Percentiles rank a stretch among this genome's conserved stretches.
Conservation (phyloP, 2,797 vertebrate genomes). For the Micromesistius poutassou region DNA sequence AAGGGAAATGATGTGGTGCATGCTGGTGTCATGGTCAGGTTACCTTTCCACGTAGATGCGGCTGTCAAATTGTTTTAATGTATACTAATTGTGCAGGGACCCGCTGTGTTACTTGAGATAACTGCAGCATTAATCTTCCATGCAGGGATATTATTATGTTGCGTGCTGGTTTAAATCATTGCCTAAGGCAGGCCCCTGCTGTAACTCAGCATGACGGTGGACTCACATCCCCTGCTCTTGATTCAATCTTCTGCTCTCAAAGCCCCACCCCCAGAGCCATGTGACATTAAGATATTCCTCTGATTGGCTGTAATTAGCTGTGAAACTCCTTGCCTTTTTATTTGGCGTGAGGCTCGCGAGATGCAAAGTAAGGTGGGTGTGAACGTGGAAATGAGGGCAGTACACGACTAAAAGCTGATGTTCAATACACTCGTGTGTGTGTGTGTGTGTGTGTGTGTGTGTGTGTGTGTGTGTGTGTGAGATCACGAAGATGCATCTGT, state of each 20-base stretch:
- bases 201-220: neutral
- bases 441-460: too few relatives aligned
- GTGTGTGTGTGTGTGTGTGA: too few relatives aligned
- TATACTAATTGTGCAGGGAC: neutral
- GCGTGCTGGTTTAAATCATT: slow-evolving; percentile 9
- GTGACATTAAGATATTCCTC: slow-evolving; percentile 34
- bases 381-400: too few relatives aligned
- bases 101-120: slow-evolving; percentile 11
- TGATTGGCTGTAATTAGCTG: slow-evolving; percentile 56
- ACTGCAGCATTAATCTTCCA: slow-evolving; percentile 29
- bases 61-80: slow-evolving; percentile 27
- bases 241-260: slow-evolving; percentile 24
- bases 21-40: neutral
- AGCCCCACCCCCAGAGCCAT: slow-evolving; percentile 19
- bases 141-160: slow-evolving; percentile 17
- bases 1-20: neutral
- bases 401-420: too few relatives aligned
- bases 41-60: neutral
- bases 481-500: neutral
- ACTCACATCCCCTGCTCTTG: slow-evolving; percentile 1
- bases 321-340: slow-evolving; percentile 31
- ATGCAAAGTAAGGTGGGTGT: neutral
- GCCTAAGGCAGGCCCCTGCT: neutral
- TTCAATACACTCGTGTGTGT: too few relatives aligned
- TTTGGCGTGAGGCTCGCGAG: neutral